Conservation (phyloP, 2,113 vertebrate species). For the Smithornis capensis region DNA sequence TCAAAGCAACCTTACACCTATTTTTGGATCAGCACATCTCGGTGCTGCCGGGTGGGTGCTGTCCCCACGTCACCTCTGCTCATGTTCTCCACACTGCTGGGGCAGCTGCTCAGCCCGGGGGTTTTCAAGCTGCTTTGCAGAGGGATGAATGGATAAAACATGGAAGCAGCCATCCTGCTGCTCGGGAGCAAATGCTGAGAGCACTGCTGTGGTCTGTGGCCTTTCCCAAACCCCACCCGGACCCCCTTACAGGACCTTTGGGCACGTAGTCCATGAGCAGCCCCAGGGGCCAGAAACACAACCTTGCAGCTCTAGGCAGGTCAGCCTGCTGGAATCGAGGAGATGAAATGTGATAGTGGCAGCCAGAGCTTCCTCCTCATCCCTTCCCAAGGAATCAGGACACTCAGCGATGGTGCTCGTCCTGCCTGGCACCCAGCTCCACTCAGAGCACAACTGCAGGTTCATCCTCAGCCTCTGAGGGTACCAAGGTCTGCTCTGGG, state of each 20-base stretch:
- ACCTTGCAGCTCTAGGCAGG: accelerated
- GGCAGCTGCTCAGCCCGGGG: background rate
- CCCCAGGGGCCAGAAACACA: accelerated
- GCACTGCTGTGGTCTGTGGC: background rate
- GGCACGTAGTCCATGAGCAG: accelerated
- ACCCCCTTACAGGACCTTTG: background rate
- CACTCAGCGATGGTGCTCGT: accelerated
- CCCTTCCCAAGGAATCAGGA: accelerated
- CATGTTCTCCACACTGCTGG: accelerated
- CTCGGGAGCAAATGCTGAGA: background rate
- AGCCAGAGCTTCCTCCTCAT: background rate
- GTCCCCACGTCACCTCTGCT: accelerated
- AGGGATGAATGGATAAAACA: background rate
- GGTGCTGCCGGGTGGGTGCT: background rate
- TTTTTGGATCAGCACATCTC: background rate
- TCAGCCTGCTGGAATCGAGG: background rate
- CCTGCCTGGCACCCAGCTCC: background rate
- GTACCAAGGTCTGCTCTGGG: background rate
- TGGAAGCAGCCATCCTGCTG: background rate
- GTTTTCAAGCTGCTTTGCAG: background rate
- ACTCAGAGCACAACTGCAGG: accelerated
- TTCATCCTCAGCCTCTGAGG: background rate
- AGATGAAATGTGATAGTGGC: background rate
- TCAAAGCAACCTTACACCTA: background rate
- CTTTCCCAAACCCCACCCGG: accelerated